These are phyloP conservation scores for Margarornis squamiger DNA, from an alignment of 2,797 vertebrate genomes.

Conservation along the genomic window DNA sequence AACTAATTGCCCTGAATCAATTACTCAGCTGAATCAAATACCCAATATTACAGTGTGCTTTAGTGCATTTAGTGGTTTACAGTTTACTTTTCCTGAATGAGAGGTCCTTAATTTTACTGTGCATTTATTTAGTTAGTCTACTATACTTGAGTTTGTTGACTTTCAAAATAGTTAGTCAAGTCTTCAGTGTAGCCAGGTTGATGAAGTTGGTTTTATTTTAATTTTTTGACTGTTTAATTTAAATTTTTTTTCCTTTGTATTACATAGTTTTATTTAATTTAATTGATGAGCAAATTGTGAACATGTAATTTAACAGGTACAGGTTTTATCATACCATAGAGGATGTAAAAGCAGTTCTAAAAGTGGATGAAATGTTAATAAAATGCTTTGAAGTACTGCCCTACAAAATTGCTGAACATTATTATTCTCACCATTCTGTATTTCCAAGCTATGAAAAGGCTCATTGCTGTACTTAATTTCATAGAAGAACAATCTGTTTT, in stretches of 20 bases:
- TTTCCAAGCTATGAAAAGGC: background rate
- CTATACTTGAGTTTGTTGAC: background rate
- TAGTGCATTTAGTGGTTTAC: background rate
- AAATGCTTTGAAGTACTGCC: background rate
- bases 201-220: background rate
- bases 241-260: background rate
- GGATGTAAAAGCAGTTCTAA: background rate
- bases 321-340: background rate
- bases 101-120: background rate
- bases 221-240: background rate
- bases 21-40: background rate
- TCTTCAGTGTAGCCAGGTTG: background rate
- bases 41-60: background rate
- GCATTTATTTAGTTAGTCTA: background rate
- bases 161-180: background rate
- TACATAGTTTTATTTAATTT: background rate
- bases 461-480: background rate
- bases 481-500: background rate
- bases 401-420: background rate
- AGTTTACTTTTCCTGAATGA: background rate
- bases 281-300: background rate
- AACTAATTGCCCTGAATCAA: background rate
- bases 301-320: background rate
- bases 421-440: background rate
- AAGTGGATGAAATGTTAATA: background rate